Percentiles rank a stretch among this genome's conserved stretches.
These are phyloP conservation scores for Danio aesculapii DNA, from an alignment of 2,797 vertebrate species.

Conservation along the genomic window DNA sequence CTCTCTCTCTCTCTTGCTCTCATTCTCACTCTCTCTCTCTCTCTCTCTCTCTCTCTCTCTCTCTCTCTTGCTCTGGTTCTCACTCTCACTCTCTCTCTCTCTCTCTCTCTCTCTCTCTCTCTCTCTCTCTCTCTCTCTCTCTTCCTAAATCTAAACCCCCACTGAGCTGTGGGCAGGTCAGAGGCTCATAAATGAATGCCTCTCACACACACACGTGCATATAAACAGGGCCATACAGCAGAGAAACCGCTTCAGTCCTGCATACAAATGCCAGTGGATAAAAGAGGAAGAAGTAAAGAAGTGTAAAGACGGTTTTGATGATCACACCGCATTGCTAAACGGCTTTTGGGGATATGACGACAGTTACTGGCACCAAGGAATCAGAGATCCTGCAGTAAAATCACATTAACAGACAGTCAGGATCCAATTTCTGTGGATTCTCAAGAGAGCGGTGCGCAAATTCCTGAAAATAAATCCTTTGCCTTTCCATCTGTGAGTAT, in stretches of 20 bases:
- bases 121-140: background rate
- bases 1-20: too few relatives aligned
- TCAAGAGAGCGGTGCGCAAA: background rate
- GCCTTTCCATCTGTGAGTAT: conserved; percentile 16
- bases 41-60: background rate
- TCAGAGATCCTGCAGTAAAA: background rate
- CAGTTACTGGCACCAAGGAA: background rate
- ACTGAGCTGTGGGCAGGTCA: conserved; percentile 38
- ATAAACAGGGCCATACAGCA: background rate
- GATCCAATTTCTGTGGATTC: conserved; percentile 3
- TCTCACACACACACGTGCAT: background rate
- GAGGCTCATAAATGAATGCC: conserved; percentile 32
- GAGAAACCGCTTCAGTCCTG: background rate
- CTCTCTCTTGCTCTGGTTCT: too few relatives aligned
- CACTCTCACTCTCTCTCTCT: too few relatives aligned
- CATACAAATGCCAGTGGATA: background rate
- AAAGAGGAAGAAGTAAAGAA: background rate
- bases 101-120: background rate
- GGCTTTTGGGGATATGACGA: conserved; percentile 5
- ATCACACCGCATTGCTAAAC: background rate
- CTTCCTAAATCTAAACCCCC: conserved; percentile 11
- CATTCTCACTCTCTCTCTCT: conserved; percentile 1
- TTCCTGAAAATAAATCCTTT: background rate
- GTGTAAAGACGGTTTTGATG: background rate
- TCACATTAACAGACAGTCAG: background rate